Conservation (phyloP, 2,113 vertebrate genomes). For the Balaeniceps rex region DNA sequence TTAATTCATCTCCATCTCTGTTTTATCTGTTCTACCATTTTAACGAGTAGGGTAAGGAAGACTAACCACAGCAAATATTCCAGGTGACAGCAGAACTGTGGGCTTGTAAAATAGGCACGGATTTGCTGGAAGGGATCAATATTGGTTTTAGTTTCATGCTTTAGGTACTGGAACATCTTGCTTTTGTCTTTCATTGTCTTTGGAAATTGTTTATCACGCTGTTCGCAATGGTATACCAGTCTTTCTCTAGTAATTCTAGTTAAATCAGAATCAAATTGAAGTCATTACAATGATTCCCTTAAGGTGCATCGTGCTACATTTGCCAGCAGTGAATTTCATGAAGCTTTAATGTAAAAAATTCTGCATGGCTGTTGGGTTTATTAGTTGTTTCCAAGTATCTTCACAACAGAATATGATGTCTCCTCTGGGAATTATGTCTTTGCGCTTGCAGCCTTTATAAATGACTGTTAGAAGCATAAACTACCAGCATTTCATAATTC, state of each 20-base stretch:
- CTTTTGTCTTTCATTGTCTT: neutral
- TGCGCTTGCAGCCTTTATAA: neutral
- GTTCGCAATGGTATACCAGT: neutral
- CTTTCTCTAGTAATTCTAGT: neutral
- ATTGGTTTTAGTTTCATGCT: neutral
- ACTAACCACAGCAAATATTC: neutral
- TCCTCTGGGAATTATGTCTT: neutral
- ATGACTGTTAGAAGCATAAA: neutral
- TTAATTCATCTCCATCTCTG: neutral
- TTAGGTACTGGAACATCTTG: neutral
- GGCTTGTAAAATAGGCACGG: neutral
- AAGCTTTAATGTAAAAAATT: neutral
- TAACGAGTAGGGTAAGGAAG: neutral
- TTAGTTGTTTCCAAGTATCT: neutral
- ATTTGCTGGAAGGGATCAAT: neutral
- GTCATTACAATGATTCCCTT: neutral
- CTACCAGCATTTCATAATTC: neutral
- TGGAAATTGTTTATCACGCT: neutral
- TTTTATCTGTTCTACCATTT: neutral
- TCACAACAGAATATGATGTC: neutral
- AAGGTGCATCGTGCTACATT: neutral
- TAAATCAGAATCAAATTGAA: neutral
- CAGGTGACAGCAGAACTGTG: neutral
- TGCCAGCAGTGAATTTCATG: neutral
- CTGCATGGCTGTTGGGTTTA: neutral